Base-by-base conservation (phyloP, 2,888 invertebrate genomes). In the Microctonus aethiopoides region DNA sequence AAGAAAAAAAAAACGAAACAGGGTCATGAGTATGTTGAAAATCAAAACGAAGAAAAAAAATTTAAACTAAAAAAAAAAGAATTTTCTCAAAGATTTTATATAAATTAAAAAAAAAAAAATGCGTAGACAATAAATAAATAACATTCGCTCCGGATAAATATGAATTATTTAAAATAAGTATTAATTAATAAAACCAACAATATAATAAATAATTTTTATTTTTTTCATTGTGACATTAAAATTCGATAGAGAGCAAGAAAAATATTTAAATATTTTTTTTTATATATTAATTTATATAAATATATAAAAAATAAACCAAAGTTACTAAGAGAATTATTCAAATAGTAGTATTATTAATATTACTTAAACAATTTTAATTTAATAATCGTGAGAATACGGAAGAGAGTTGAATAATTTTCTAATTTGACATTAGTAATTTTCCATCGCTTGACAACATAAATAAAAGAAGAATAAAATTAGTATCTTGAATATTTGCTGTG, bases 401-500 rank as follows among this genome's bases (percentile, higher is more conserved):
- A 54, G 63, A 72, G 59, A 56, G 46, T 66, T 63, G 41, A 34
- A 63, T 52, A 63, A 63, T 51, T 46, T 16, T 11, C 3, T 51
- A 52, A 52, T 26, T 36, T 41, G 62, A 41, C 26, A 26, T 16
- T 32, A 16, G 51, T 29, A 10, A 10, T 32, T 67, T 41, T 39
- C 51, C 54, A 59, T 26, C 51, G 20, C 46, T 63, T 67, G 41
- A 61, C 39, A 32, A 56, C 29, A 61, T n/a, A n/a, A n/a, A 63
- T 39, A 51, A 54, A 67, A 66, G 56, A 64, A 61, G 68, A 71
- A 68, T 68, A 66, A 71, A 73, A 73, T 73, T 71, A 68, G 66
- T 46, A 62, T 56, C 10, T 24, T 56, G 56, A 26, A n/a, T 46
- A 7, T 46, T 9, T 46, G n/a, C n/a, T n/a, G n/a, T n/a, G n/a